phyloP scores from a whole-genome alignment of 2,888 invertebrate genomes.

The Meiosimyza decipiens region DNA sequence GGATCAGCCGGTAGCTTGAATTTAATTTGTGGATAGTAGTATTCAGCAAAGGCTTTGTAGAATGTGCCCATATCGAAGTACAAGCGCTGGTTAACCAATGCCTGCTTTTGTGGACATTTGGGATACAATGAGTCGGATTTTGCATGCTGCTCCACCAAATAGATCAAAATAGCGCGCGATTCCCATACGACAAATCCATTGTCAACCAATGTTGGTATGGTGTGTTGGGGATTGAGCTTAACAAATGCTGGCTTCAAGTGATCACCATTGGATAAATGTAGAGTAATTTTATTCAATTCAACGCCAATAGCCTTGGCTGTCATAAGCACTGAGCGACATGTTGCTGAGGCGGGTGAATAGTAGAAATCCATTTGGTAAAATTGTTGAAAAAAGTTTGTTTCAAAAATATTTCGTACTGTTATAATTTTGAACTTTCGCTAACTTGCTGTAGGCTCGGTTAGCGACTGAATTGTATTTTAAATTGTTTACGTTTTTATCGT shows the following conservation, averaged over 20 bases:
- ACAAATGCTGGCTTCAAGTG: constrained; percentile 77
- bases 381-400: too few species aligned
- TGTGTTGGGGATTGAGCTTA: constrained; percentile 85
- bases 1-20: constrained; percentile 73
- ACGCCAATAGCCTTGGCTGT: constrained; percentile 75
- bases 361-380: constrained; percentile 71
- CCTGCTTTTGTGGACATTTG: constrained; percentile 80
- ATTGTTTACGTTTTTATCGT: too few species aligned
- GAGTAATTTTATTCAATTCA: constrained; percentile 73
- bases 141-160: constrained; percentile 79
- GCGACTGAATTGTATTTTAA: too few species aligned
- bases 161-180: constrained; percentile 84
- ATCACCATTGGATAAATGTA: constrained; percentile 73
- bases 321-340: constrained; percentile 75
- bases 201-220: constrained; percentile 85
- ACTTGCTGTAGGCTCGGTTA: too few species aligned
- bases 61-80: constrained; percentile 85
- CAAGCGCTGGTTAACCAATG: constrained; percentile 80
- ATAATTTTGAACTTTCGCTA: too few species aligned
- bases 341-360: constrained; percentile 73
- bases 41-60: constrained; percentile 76
- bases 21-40: constrained; percentile 75
- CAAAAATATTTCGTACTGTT: too few species aligned
- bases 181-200: constrained; percentile 85
- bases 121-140: constrained; percentile 81